These are phyloP conservation scores for Scomber colias DNA, from an alignment of 2,113 vertebrate genomes.

Conservation along the genomic window DNA sequence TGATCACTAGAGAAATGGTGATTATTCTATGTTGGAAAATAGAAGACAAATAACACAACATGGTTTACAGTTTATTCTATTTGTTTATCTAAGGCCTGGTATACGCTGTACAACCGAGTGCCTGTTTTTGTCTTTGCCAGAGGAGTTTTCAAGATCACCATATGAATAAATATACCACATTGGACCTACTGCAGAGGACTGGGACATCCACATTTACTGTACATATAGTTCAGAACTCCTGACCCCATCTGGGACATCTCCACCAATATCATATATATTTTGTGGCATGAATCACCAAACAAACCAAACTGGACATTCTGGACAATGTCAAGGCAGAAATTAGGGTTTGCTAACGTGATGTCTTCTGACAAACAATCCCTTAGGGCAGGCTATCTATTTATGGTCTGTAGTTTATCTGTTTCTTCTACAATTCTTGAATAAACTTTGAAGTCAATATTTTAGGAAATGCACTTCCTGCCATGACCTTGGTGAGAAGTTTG, in stretches of 20 bases:
- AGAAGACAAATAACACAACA: constrained; percentile 35
- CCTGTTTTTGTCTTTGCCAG: constrained; percentile 2
- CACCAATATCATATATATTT: background rate
- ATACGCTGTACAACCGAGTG: background rate
- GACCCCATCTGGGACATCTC: constrained; percentile 4
- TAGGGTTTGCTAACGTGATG: background rate
- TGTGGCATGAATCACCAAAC: background rate
- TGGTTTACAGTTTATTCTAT: constrained; percentile 54
- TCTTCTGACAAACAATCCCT: background rate
- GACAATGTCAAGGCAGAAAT: background rate
- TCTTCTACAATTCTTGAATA: too few relatives aligned
- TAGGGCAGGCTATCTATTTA: background rate
- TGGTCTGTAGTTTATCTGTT: background rate
- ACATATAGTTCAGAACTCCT: background rate
- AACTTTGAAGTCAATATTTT: too few relatives aligned
- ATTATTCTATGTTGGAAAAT: constrained; percentile 55
- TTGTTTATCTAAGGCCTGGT: constrained; percentile 13
- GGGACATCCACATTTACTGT: background rate
- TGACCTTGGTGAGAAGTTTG: too few relatives aligned
- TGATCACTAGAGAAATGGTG: constrained; percentile 54
- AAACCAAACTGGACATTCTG: background rate
- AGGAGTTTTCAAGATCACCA: constrained; percentile 32
- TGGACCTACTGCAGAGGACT: background rate
- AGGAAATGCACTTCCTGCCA: too few relatives aligned
- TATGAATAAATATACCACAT: background rate